These are phyloP conservation scores for Synergus itoensis DNA, from an alignment of 2,888 invertebrate genomes.

Conservation along the genomic window DNA sequence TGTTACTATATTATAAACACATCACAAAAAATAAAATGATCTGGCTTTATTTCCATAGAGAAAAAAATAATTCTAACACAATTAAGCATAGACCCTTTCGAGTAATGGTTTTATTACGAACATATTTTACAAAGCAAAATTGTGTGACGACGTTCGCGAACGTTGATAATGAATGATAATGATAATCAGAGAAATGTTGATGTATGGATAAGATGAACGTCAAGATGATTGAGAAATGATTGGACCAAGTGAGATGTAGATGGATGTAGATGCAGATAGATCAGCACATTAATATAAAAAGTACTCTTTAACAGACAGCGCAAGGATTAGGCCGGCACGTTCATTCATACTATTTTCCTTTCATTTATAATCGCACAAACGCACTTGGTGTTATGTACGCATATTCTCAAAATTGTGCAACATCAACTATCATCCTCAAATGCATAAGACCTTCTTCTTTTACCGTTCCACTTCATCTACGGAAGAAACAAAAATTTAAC, in stretches of 20 bases:
- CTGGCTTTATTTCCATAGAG: slow-evolving; percentile 1
- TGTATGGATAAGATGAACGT: slow-evolving; percentile 49
- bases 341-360: slow-evolving; percentile 54
- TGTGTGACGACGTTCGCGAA: slow-evolving; percentile 56
- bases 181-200: slow-evolving; percentile 54
- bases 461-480: not conserved
- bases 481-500: not conserved
- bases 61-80: slow-evolving; percentile 2
- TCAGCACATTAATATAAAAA: slow-evolving; percentile 77
- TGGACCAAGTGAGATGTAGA: slow-evolving; percentile 43
- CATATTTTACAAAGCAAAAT: slow-evolving; percentile 77
- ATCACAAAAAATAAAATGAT: not conserved
- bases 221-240: slow-evolving; percentile 50
- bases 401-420: slow-evolving; percentile 20
- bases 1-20: not conserved
- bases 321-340: slow-evolving; percentile 74
- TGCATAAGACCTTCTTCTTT: slow-evolving; percentile 6
- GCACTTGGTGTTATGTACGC: not conserved
- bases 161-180: slow-evolving; percentile 50
- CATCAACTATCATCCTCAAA: slow-evolving; percentile 4
- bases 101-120: slow-evolving; percentile 74
- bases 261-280: slow-evolving; percentile 46
- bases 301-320: slow-evolving; percentile 75
- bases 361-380: not conserved
- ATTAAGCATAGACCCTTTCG: slow-evolving; percentile 42